Conservation (phyloP, 2,113 vertebrate species). For the Anhinga anhinga region DNA sequence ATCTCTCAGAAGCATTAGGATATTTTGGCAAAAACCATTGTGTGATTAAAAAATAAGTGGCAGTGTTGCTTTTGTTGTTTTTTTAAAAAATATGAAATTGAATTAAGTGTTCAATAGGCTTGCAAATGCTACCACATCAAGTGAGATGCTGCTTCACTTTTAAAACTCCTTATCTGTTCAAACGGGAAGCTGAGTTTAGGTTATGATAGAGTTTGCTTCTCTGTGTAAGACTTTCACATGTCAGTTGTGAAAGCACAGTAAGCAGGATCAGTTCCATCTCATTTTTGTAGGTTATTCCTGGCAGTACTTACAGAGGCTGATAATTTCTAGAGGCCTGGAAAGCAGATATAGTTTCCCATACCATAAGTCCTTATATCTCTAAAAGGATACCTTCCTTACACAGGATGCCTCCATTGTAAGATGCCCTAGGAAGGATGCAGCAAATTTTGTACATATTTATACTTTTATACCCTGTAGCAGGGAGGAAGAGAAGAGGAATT, state of each 20-base stretch:
- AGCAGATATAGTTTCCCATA: rapidly evolving
- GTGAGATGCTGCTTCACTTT: not conserved
- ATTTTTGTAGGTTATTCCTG: not conserved
- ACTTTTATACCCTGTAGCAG: not conserved
- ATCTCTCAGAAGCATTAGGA: not conserved
- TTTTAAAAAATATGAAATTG: not conserved
- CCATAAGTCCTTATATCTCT: not conserved
- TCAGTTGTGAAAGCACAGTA: not conserved
- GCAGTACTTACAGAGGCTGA: not conserved
- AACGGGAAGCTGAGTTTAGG: not conserved
- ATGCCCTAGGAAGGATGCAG: not conserved
- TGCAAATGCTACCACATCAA: not conserved
- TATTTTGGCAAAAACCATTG: not conserved
- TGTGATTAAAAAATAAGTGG: not conserved
- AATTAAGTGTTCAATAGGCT: not conserved
- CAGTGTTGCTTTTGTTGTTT: not conserved
- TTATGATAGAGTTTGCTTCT: not conserved
- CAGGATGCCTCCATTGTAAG: not conserved
- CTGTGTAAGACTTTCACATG: not conserved
- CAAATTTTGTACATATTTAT: not conserved
- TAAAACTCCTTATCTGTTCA: not conserved
- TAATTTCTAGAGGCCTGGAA: not conserved
- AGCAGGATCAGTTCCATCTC: not conserved
- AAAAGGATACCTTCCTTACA: not conserved
- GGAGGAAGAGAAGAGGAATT: not conserved